Evolutionary conservation across 2,797 vertebrate genomes (phyloP), one percentile per base, ranked within the genome.

Genomic region (Pseudochaenichthys georgianus): DNA sequence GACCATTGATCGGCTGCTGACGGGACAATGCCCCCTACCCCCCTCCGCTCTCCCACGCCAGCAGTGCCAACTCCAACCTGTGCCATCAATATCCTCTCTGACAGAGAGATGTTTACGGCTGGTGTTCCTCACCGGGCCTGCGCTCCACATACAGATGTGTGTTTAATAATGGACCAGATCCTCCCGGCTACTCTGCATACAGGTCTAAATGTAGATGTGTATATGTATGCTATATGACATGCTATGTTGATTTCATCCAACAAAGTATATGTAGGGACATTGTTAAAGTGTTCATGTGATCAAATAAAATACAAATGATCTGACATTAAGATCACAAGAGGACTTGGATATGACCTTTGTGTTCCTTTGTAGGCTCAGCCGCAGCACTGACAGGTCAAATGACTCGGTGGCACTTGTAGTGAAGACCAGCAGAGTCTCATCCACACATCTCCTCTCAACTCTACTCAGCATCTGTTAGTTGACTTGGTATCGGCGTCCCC

Each of bases 1-100:
- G 90, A 58, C 2, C 85, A 96, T 96, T 90, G 93, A 96, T 96
- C 85, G 81, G 81, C 89, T 93, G 88, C 83, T 63, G 89, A 92
- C 90, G 87, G 92, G 90, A 95, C 90, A 94, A 86, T 89, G 93
- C 88, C 91, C 87, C 89, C 86, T 81, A 62, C 66, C 61, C 75
- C 57, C 34, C 38, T 52, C 75, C 70, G 72, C 57, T 73, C 73
- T 82, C 79, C 83, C 82, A 83, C 51, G 46, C 85, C 78, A 78
- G 82, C 82, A 77, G 81, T 88, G 86, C 91, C 90, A 92, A 73
- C 82, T 78, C 81, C 74, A 80, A 86, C 72, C 66, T 85, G 79
- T 77, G 64, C 74, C 68, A 75, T 94, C 90, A 77, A 93, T 93
- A 93, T 71, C 57, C 59, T 75, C 62, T 78, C 64, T 82, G 70